A percentile compares a stretch with the other conserved stretches of the same genome.
Conservation (phyloP, 2,888 invertebrate genomes). For the Pomacea canaliculata region DNA sequence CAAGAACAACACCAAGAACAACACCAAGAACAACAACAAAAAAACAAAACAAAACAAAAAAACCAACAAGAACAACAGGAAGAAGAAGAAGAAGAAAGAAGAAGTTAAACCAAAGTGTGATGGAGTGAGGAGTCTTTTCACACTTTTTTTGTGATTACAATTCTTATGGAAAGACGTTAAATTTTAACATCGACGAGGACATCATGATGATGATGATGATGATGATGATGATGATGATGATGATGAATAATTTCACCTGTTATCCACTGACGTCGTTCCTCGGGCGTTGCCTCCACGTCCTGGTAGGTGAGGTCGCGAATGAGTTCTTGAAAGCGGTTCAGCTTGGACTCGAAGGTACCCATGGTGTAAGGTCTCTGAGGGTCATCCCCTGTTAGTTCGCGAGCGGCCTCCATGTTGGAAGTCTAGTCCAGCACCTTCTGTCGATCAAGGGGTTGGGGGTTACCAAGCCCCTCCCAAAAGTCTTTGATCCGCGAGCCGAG, state of each 20-base stretch:
- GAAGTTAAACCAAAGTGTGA: no score
- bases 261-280: constrained; percentile 66
- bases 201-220: no score
- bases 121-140: no score
- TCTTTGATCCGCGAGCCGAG: background rate
- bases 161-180: no score
- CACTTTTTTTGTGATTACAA: no score
- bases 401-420: background rate
- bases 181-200: no score
- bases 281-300: constrained; percentile 64
- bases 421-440: background rate
- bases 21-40: no score
- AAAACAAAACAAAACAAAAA: no score
- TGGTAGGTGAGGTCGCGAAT: constrained; percentile 65
- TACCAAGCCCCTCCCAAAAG: background rate
- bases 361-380: constrained; percentile 60
- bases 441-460: background rate
- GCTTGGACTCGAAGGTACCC: constrained; percentile 62
- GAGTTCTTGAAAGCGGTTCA: constrained; percentile 63
- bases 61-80: no score
- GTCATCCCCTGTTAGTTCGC: constrained; percentile 34
- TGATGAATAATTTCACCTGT: constrained; percentile 50
- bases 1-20: no score
- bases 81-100: no score
- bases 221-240: no score